Percentiles rank a stretch among this genome's conserved stretches.
Evolutionary conservation across 2,797 vertebrate species (phyloP).

Genomic region (Ispidina lecontei): DNA sequence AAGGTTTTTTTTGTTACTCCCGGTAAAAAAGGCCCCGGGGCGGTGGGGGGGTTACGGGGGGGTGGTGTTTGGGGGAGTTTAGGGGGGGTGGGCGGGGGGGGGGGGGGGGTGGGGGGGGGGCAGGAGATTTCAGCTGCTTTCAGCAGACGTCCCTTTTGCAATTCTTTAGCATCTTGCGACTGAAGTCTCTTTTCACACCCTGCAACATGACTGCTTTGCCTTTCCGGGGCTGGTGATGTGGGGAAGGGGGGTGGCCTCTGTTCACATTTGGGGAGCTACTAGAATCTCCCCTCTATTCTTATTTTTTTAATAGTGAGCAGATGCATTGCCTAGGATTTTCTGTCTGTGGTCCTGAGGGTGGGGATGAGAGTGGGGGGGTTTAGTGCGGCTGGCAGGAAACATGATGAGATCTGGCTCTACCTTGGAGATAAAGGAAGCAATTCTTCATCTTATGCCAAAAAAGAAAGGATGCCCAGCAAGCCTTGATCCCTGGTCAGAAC

Average conservation of each 20-base stretch:
- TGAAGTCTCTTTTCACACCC: constrained; percentile 69
- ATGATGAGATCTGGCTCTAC: constrained; percentile 60
- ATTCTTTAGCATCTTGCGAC: constrained; percentile 73
- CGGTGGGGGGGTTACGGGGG: too few relatives aligned
- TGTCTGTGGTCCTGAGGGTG: constrained; percentile 64
- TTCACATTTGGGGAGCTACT: constrained; percentile 59
- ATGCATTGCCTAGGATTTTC: constrained; percentile 33
- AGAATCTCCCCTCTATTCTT: constrained; percentile 31
- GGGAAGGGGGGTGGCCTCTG: constrained; percentile 57
- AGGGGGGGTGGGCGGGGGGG: too few relatives aligned
- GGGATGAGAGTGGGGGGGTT: constrained; percentile 34
- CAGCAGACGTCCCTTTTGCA: constrained; percentile 56
- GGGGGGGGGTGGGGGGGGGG: not conserved
- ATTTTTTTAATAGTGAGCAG: constrained; percentile 33
- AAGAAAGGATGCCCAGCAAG: constrained; percentile 39
- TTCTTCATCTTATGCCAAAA: constrained; percentile 60
- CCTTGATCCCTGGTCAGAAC: constrained; percentile 31
- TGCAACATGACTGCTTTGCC: constrained; percentile 55
- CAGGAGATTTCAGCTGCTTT: constrained; percentile 64
- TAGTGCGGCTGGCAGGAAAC: constrained; percentile 44
- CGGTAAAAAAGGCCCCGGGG: too few relatives aligned
- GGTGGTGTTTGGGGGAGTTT: too few relatives aligned
- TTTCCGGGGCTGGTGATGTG: constrained; percentile 56
- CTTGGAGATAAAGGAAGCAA: constrained; percentile 68
- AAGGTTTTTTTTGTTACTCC: too few relatives aligned